Evolutionary conservation across 2,888 invertebrate species (phyloP).

Genomic region (Epiperipatus broadwayi): DNA sequence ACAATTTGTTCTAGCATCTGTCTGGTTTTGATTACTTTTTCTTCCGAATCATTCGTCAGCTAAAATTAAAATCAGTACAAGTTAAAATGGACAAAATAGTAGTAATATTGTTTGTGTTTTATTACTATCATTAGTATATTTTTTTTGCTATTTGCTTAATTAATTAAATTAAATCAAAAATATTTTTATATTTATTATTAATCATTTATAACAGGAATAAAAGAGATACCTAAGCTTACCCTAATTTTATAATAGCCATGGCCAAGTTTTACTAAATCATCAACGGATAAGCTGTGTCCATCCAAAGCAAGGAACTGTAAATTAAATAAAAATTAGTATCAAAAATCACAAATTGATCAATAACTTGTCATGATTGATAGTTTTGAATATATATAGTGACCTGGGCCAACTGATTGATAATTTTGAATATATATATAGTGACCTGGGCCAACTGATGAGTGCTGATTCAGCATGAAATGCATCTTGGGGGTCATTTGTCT

Average conservation of each 20-base stretch:
- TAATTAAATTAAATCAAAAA: not conserved
- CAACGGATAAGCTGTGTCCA: conserved; percentile 37
- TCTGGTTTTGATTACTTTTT: conserved; percentile 35
- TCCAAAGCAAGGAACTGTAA: conserved; percentile 36
- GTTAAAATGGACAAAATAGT: too few relatives aligned
- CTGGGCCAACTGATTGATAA: too few relatives aligned
- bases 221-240: conserved; percentile 23
- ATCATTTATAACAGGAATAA: conserved; percentile 6
- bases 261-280: conserved; percentile 38
- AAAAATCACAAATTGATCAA: too few relatives aligned
- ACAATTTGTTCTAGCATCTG: conserved; percentile 39
- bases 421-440: too few relatives aligned
- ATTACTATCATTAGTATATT: too few relatives aligned
- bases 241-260: conserved; percentile 36
- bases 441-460: too few relatives aligned
- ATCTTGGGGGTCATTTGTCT: too few relatives aligned
- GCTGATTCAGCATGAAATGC: too few relatives aligned
- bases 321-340: too few relatives aligned
- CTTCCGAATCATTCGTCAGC: conserved; percentile 36
- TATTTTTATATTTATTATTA: not conserved
- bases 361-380: too few relatives aligned
- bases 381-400: too few relatives aligned
- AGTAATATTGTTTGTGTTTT: too few relatives aligned
- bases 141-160: conserved; percentile 5
- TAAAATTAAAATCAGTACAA: conserved; percentile 20